A percentile compares a stretch with the other conserved stretches of the same genome.
phyloP scores from a whole-genome alignment of 2,797 vertebrate species.

The Crenichthys baileyi region DNA sequence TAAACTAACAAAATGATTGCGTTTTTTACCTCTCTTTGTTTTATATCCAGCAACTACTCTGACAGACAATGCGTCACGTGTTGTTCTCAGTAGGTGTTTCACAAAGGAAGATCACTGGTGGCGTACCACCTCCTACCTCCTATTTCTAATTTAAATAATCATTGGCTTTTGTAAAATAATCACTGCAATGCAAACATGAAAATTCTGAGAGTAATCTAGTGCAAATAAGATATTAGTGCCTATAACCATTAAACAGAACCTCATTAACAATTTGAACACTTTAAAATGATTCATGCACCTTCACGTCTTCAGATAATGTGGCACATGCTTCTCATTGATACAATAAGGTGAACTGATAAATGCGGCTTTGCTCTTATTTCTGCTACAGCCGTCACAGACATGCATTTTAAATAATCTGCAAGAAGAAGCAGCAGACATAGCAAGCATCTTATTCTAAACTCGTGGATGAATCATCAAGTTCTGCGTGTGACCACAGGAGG shows the following conservation, averaged over 20 bases:
- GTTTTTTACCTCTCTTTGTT: not conserved
- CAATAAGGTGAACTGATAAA: not conserved
- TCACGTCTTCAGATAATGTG: not conserved
- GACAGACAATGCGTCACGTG: not conserved
- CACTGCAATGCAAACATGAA: not conserved
- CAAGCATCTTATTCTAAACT: not conserved
- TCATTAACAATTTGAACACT: not conserved
- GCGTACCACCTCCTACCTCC: too few species aligned
- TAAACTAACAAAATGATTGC: not conserved
- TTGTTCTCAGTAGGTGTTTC: not conserved
- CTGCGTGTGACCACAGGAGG: slow-evolving; percentile 18
- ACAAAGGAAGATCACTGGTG: not conserved
- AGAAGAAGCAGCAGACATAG: not conserved
- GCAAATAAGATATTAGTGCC: not conserved
- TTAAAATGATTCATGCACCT: not conserved
- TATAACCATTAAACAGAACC: not conserved
- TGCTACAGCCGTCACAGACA: not conserved
- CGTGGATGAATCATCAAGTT: not conserved
- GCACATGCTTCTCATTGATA: not conserved
- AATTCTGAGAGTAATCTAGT: not conserved
- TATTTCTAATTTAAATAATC: not conserved
- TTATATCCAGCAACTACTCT: not conserved
- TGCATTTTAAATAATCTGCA: too few species aligned
- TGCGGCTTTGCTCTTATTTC: not conserved
- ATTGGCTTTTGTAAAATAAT: not conserved